These are phyloP conservation scores for Drosophila biarmipes DNA, from an alignment of 1,140 invertebrate species.

Conservation along the genomic window DNA sequence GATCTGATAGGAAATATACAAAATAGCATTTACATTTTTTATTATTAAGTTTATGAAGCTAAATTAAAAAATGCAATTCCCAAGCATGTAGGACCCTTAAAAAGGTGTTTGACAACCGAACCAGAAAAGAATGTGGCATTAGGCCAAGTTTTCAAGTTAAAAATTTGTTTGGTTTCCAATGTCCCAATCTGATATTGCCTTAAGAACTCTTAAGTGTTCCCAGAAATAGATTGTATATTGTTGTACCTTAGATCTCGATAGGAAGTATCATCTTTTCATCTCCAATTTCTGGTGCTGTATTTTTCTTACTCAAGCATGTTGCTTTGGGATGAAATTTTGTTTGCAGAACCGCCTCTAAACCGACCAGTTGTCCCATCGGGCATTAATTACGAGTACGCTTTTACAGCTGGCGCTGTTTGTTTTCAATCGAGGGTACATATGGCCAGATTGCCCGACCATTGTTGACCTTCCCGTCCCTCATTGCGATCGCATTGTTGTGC, in stretches of 20 bases:
- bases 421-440: background rate
- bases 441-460: constrained; percentile 9
- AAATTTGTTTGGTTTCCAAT: background rate
- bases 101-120: background rate
- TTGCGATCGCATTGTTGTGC: constrained; percentile 9
- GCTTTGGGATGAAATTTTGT: too few species aligned
- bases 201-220: background rate
- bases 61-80: too few species aligned
- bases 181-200: too few species aligned
- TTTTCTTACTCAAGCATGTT: background rate
- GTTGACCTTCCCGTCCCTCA: constrained; percentile 38
- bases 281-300: background rate
- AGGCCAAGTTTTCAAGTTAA: background rate
- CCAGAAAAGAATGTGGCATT: background rate
- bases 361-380: too few species aligned
- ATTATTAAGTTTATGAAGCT: too few species aligned
- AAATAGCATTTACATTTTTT: too few species aligned
- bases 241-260: too few species aligned
- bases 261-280: too few species aligned
- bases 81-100: too few species aligned
- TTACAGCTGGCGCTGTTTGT: constrained; percentile 7
- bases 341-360: background rate
- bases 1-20: too few species aligned
- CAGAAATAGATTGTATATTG: background rate
- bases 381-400: background rate